Conservation (phyloP, 1,140 invertebrate species). For the Diabrotica virgifera region DNA sequence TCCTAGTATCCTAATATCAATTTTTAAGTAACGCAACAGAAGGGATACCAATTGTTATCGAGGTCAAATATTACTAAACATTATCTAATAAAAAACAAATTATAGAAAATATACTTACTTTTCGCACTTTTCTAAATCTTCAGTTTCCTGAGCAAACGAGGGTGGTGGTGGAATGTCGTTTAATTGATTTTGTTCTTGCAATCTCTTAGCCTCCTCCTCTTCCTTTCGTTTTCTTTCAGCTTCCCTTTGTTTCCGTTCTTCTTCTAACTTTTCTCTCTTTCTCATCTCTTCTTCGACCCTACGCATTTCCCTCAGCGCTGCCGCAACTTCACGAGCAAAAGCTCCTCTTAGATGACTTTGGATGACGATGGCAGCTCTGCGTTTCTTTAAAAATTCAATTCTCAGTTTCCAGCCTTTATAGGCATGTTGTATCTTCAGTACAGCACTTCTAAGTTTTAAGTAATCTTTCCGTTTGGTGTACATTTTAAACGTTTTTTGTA, state of each 20-base stretch:
- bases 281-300: constrained; percentile 90
- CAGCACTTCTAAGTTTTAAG: constrained; percentile 64
- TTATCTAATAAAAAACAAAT: constrained; percentile 4
- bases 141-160: constrained; percentile 19
- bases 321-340: constrained; percentile 82
- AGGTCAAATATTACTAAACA: neutral
- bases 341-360: constrained; percentile 87
- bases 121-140: constrained; percentile 53
- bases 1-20: no score
- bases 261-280: constrained; percentile 61
- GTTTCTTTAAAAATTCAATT: constrained; percentile 76
- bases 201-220: constrained; percentile 44
- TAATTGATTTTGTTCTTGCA: constrained; percentile 29
- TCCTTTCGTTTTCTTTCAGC: constrained; percentile 43
- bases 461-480: constrained; percentile 67
- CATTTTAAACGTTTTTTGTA: constrained; percentile 76
- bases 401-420: constrained; percentile 84
- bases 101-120: constrained; percentile 43
- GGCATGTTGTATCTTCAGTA: constrained; percentile 78
- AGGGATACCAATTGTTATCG: neutral
- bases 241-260: constrained; percentile 56
- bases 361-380: constrained; percentile 83
- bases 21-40: no score
- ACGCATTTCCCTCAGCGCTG: constrained; percentile 82
- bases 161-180: constrained; percentile 27